A percentile compares a stretch with the other conserved stretches of the same genome.
Conservation (phyloP, 2,888 invertebrate species). For the Malachius bipustulatus region DNA sequence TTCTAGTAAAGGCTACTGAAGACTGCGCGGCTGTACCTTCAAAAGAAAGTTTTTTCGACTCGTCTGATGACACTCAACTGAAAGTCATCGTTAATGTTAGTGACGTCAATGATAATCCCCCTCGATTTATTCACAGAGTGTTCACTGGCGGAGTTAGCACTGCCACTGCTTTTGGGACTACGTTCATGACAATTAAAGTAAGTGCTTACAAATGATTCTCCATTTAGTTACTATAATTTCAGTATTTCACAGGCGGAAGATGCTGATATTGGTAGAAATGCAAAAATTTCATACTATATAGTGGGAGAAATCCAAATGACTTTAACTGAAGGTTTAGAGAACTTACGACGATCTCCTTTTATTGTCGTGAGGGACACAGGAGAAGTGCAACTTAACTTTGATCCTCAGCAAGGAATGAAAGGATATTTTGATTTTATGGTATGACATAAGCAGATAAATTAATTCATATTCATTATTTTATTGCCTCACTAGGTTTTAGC, state of each 20-base stretch:
- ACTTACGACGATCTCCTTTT: slow-evolving; percentile 68
- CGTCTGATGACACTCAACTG: slow-evolving; percentile 55
- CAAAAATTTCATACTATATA: slow-evolving; percentile 63
- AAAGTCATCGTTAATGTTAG: slow-evolving; percentile 57
- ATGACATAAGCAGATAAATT: no score
- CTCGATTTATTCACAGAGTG: slow-evolving; percentile 64
- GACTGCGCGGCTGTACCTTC: slow-evolving; percentile 57
- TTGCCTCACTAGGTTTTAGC: slow-evolving; percentile 68
- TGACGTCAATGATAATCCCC: slow-evolving; percentile 88
- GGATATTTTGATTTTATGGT: slow-evolving; percentile 91
- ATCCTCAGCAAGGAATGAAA: slow-evolving; percentile 93
- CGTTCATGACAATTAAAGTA: slow-evolving; percentile 75
- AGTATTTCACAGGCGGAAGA: slow-evolving; percentile 54
- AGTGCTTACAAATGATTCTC: slow-evolving; percentile 16
- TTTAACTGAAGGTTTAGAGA: slow-evolving; percentile 73
- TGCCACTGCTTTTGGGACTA: slow-evolving; percentile 79
- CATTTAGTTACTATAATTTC: slow-evolving; percentile 7
- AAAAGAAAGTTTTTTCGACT: slow-evolving; percentile 43
- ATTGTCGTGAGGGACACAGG: slow-evolving; percentile 72
- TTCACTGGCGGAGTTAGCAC: slow-evolving; percentile 94
- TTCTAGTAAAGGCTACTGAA: slow-evolving; percentile 72
- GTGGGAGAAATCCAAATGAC: slow-evolving; percentile 72
- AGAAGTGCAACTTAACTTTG: slow-evolving; percentile 79
- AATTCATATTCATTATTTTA: no score
- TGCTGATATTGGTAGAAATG: slow-evolving; percentile 62